Evolutionary conservation across 2,888 invertebrate species (phyloP), one percentile per base, ranked within the genome.

Genomic region (Arctia plantaginis): DNA sequence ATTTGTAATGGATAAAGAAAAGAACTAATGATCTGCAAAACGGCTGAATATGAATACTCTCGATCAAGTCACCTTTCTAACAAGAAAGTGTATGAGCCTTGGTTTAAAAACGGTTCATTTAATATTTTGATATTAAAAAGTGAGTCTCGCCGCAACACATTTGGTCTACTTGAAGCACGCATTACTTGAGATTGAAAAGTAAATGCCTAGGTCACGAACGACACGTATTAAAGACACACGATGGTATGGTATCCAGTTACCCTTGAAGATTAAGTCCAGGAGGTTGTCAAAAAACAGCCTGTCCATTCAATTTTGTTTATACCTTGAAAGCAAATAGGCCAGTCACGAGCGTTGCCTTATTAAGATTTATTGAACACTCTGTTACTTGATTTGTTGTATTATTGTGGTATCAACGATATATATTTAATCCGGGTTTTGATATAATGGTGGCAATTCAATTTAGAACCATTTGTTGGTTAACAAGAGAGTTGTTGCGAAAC

Each of bases 161-260:
- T 30, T 62, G 59, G 80, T 85, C 77, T 79, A 87, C 78, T 82
- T 79, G 87, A 30, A 88, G 87, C 83, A 83, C 78, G 79, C 77
- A 77, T 84, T 81, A 81, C 72, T 77, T 75, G 77, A 77, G 80
- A 74, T 85, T 84, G 79, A 82, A 85, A 82, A 85, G 81, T 85
- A 92, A 93, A 93, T 93, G 91, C 90, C 92, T 93, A 93, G 93
- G 93, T 92, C 93, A 93, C 90, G 91, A 83, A 67, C 81, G 71
- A 83, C 92, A 91, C 90, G 90, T 84, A 81, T 81, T 85, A 80
- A 80, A 86, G 86, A 87, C 85, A 88, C 83, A 85, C 85, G 84
- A 81, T 80, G 81, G 79, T 73, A 82, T 87, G 76, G 69, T 73
- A 83, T 75, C 83, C 79, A 74, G 87, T 89, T 90, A 89, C 90